A percentile compares a stretch with the other conserved stretches of the same genome.
Evolutionary conservation across 2,113 vertebrate species (phyloP).

Genomic region (Coturnix japonica): DNA sequence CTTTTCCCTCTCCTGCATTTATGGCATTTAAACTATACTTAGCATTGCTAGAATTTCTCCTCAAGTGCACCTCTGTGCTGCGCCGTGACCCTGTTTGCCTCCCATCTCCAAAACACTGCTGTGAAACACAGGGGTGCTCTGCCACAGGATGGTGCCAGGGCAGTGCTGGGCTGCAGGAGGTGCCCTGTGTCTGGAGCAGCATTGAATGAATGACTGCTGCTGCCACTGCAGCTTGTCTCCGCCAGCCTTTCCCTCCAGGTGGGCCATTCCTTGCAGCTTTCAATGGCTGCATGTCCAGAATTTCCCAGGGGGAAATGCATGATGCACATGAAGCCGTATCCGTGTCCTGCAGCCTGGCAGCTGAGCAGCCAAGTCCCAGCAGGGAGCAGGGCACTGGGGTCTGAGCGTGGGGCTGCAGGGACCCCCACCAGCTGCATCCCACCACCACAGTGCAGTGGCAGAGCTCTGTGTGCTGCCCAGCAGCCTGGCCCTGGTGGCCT

Average conservation of each 20-base stretch:
- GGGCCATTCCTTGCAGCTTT: not conserved
- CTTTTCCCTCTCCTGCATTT: constrained; percentile 48
- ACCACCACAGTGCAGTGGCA: not conserved
- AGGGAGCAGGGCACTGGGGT: too few species aligned
- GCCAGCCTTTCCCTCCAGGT: fast-evolving
- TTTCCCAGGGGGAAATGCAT: not conserved
- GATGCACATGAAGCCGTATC: not conserved
- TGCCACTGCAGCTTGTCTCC: fast-evolving
- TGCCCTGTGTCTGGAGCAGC: not conserved
- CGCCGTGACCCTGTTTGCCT: not conserved
- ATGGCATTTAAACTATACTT: constrained; percentile 52
- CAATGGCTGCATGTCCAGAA: not conserved
- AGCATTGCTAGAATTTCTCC: constrained; percentile 42
- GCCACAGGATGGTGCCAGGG: fast-evolving
- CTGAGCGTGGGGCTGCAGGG: not conserved
- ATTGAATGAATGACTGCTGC: not conserved
- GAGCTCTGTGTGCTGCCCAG: not conserved
- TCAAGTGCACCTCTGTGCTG: not conserved
- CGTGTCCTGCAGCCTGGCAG: fast-evolving
- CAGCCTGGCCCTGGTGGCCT: not conserved
- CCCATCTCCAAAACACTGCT: not conserved
- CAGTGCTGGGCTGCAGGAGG: not conserved
- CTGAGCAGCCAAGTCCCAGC: too few species aligned
- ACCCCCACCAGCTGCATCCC: not conserved
- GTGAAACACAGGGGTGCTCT: fast-evolving